phyloP scores from a whole-genome alignment of 2,888 invertebrate species.

The Dendrolimus pini region DNA sequence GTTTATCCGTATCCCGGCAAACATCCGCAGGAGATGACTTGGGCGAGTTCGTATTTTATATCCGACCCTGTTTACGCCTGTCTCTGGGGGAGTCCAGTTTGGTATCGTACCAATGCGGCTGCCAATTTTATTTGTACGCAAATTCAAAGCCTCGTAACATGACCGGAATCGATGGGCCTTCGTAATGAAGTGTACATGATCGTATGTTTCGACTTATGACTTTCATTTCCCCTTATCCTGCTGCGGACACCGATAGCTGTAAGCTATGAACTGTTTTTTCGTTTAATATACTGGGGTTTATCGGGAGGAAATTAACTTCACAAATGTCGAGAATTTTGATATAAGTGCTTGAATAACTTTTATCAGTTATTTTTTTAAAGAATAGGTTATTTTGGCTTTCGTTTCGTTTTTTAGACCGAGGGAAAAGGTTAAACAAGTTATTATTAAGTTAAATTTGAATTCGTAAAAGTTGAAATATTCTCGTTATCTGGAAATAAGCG shows the following conservation, averaged over 20 bases:
- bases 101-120: slow-evolving; percentile 34
- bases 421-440: no score
- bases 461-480: neutral
- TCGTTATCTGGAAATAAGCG: neutral
- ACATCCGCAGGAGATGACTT: slow-evolving; percentile 59
- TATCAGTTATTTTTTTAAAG: no score
- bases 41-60: slow-evolving; percentile 52
- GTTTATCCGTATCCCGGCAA: slow-evolving; percentile 32
- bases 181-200: slow-evolving; percentile 42
- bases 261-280: slow-evolving; percentile 4
- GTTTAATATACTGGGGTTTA: slow-evolving; percentile 1
- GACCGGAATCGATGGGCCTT: slow-evolving; percentile 41
- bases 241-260: slow-evolving; percentile 11
- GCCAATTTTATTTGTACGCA: slow-evolving; percentile 61
- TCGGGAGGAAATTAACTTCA: slow-evolving; percentile 7
- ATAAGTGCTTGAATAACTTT: no score
- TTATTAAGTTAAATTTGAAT: neutral
- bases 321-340: no score
- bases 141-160: slow-evolving; percentile 58
- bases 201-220: slow-evolving; percentile 43
- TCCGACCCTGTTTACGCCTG: slow-evolving; percentile 37
- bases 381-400: no score
- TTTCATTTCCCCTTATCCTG: slow-evolving; percentile 50
- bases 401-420: no score
- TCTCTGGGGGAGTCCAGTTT: slow-evolving; percentile 37